These are phyloP conservation scores for Intellagama lesueurii DNA, from an alignment of 2,797 vertebrate species.

Conservation along the genomic window DNA sequence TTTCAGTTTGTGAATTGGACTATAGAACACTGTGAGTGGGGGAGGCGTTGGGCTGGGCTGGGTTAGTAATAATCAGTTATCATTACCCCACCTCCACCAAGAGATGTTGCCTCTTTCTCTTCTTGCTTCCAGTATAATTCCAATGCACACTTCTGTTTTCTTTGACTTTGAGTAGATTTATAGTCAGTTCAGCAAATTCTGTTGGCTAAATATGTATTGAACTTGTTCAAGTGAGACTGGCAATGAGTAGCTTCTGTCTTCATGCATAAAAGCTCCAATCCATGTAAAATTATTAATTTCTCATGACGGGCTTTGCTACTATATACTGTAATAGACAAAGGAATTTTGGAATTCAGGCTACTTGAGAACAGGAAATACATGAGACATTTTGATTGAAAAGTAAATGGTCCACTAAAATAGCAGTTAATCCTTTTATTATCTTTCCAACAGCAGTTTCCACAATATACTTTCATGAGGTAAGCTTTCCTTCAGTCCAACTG, in stretches of 20 bases:
- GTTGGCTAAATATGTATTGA: constrained; percentile 58
- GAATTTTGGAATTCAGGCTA: constrained; percentile 89
- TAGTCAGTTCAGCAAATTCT: constrained; percentile 41
- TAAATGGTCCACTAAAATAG: constrained; percentile 88
- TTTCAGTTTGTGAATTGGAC: constrained; percentile 25
- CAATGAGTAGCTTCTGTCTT: constrained; percentile 52
- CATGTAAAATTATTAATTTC: constrained; percentile 83
- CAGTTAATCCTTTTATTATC: constrained; percentile 95
- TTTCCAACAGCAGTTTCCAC: constrained; percentile 92
- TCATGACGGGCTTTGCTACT: constrained; percentile 81
- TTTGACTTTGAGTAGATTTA: constrained; percentile 54
- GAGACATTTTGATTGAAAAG: constrained; percentile 95
- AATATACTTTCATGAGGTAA: constrained; percentile 86
- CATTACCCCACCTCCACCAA: constrained; percentile 42
- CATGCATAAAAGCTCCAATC: constrained; percentile 69
- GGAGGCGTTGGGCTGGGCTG: background rate
- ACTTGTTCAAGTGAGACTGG: constrained; percentile 40
- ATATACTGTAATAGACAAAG: constrained; percentile 89
- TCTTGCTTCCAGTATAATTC: constrained; percentile 55
- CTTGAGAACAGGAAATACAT: constrained; percentile 93
- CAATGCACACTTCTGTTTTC: constrained; percentile 48
- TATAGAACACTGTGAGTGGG: constrained; percentile 15
- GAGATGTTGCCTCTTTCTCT: constrained; percentile 53
- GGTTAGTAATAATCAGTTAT: constrained; percentile 29
- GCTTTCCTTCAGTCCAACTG: constrained; percentile 84